A percentile compares a stretch with the other conserved stretches of the same genome.
These are phyloP conservation scores for Acanthosepion lycidas DNA, from an alignment of 2,888 invertebrate genomes.

Conservation along the genomic window DNA sequence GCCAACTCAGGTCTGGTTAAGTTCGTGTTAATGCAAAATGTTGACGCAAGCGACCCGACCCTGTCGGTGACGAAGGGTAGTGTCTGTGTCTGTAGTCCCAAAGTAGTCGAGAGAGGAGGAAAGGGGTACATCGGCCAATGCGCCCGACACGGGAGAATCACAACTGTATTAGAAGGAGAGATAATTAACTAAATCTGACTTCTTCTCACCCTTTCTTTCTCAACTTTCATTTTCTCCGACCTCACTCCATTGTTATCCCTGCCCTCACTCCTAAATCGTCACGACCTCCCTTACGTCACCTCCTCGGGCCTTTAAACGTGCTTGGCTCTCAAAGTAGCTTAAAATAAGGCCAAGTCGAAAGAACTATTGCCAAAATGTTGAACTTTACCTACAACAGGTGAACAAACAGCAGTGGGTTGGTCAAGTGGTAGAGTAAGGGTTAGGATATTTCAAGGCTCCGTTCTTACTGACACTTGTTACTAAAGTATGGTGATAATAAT, in stretches of 20 bases:
- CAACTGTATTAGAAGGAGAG: not conserved
- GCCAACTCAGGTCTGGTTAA: not conserved
- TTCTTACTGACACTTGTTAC: not conserved
- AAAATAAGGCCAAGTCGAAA: not conserved
- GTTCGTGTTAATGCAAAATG: not conserved
- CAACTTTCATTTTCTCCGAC: not conserved
- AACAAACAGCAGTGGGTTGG: not conserved
- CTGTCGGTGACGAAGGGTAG: not conserved
- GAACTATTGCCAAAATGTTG: conserved; percentile 7
- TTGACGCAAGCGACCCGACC: not conserved
- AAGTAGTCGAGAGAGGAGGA: not conserved
- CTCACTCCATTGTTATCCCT: not conserved
- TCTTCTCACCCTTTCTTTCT: not conserved
- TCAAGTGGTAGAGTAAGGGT: not conserved
- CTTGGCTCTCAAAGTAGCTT: conserved; percentile 9
- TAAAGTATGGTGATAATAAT: not conserved
- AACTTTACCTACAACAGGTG: conserved; percentile 1
- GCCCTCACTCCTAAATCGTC: not conserved
- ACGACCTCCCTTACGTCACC: not conserved
- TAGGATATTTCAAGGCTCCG: not conserved
- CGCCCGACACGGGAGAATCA: not conserved
- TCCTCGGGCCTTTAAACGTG: not conserved
- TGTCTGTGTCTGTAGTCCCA: not conserved
- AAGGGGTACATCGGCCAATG: not conserved
- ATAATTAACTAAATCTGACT: conserved; percentile 17